Evolutionary conservation across 2,888 invertebrate species (phyloP).

Genomic region (Litoditis marina): DNA sequence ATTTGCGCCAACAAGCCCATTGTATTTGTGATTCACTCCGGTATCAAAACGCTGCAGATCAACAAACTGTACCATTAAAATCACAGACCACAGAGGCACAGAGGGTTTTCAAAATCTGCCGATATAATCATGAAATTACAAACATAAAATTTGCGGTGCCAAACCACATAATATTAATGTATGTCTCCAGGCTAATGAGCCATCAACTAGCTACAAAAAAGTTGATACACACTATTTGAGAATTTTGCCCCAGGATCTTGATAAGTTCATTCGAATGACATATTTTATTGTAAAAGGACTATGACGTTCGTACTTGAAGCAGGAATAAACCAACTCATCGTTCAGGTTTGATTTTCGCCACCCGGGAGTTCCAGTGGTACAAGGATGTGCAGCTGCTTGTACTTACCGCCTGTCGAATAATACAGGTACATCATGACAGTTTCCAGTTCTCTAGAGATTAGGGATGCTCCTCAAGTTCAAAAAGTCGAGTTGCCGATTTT

Average conservation of each 20-base stretch:
- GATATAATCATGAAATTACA: too few relatives aligned
- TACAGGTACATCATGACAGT: background rate
- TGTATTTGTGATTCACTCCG: too few relatives aligned
- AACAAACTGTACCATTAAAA: too few relatives aligned
- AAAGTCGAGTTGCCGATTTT: background rate
- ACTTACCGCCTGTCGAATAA: conserved; percentile 6
- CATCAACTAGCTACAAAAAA: background rate
- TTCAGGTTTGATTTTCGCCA: conserved; percentile 14
- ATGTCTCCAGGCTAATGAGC: too few relatives aligned
- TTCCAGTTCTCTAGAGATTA: background rate
- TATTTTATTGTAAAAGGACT: too few relatives aligned
- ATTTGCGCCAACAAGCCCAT: too few relatives aligned
- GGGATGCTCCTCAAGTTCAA: background rate
- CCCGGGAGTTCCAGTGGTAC: conserved; percentile 4
- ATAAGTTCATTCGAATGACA: background rate
- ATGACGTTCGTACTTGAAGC: too few relatives aligned
- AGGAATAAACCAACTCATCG: background rate
- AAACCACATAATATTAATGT: too few relatives aligned
- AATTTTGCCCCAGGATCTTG: background rate
- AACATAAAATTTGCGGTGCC: too few relatives aligned
- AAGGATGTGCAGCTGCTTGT: conserved; percentile 4
- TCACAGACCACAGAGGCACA: too few relatives aligned
- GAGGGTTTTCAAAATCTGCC: too few relatives aligned
- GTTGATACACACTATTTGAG: background rate
- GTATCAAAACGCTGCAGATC: too few relatives aligned